Evolutionary conservation across 2,888 invertebrate species (phyloP), one percentile per base, ranked within the genome.

Genomic region (Omphaloscelis lunosa): DNA sequence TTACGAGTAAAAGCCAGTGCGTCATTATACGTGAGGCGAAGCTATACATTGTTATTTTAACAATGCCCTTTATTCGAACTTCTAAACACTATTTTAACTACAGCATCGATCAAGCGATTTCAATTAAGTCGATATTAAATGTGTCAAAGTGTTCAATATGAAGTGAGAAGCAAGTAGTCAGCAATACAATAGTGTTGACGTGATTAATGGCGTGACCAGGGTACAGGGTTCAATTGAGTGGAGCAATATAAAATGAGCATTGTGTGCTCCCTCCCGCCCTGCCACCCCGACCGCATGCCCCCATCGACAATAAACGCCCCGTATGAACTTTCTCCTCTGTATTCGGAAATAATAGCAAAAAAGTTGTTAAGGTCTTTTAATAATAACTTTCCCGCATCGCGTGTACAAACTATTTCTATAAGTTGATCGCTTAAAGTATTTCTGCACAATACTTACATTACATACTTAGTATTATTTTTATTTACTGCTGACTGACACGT

Each of bases 311-410:
- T 90, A 91, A 91, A 87, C 89, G 86, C 89, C 90, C 87, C 88
- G 89, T 91, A 88, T 89, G 87, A 90, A 93, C 89, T 92, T 91
- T 90, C 90, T 89, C 88, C 89, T 86, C 78, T 88, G 84, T 91
- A 90, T 90, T 92, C 86, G 88, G 90, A 91, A 92, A 92, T 94
- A 93, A 93, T 91, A 92, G 90, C 88, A 81, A 88, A 91, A 92
- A 93, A 92, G 86, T 93, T 93, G 86, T 90, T 91, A 90, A 91
- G 91, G 86, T 88, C 90, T 91, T 91, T 92, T 91, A 93, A 92
- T 93, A 93, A 93, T 91, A 92, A 92, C 92, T 93, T 93, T 89
- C 89, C 87, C 87, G 83, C 84, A 89, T 92, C 85, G 91, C 91
- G 91, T 92, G 92, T 89, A 79, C 80, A 77, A 82, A 88, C 77